Base-by-base conservation (phyloP, 2,113 vertebrate genomes). In the Cervus canadensis region DNA sequence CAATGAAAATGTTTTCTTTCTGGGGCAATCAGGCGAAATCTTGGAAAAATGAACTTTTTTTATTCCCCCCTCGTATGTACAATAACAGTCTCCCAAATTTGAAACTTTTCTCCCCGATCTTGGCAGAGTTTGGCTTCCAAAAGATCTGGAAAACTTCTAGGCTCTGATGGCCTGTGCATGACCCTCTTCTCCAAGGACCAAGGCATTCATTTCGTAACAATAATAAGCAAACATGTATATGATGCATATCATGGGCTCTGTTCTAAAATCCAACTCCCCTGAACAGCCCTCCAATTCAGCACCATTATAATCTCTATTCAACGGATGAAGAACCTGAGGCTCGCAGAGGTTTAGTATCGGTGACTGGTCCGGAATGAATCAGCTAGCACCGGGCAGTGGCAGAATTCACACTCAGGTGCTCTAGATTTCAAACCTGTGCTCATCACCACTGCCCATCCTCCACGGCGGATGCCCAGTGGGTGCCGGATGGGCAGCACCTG, bases 1-100 rank as follows among this genome's bases (percentile, higher is more conserved):
- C 98, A 98, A 98, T 98, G 98, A 97, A 99, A 99, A 99, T 97
- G 97, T 99, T 99, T 99, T 98, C 98, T 98, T 99, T 99, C 98
- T 99, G 97, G 98, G 98, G 98, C 98, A 98, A 95, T 98, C 98
- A 97, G 81, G 97, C 97, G 26, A 98, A 99, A 98, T 98, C 98
- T 98, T 98, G 92, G 0, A 3, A 97, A 97, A 97, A 98, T 95
- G 97, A 97, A 98, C 93, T 87, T 64, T 91, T 97, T 64, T 97
- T 71, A 71, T 71, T 71, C 19, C 85, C 60, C 26, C 94, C 89
- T 54, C 2, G 52, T 84, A 98, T 95, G 96, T 97, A 98, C 93
- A 98, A 97, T 98, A 98, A 98, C 98, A 98, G 98, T 98, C 98
- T 98, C 82, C 74, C 60, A 98, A 98, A 91, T 98, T 93, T 96